Base-by-base conservation (phyloP, 2,113 vertebrate species). In the Gymnarchus niloticus region DNA sequence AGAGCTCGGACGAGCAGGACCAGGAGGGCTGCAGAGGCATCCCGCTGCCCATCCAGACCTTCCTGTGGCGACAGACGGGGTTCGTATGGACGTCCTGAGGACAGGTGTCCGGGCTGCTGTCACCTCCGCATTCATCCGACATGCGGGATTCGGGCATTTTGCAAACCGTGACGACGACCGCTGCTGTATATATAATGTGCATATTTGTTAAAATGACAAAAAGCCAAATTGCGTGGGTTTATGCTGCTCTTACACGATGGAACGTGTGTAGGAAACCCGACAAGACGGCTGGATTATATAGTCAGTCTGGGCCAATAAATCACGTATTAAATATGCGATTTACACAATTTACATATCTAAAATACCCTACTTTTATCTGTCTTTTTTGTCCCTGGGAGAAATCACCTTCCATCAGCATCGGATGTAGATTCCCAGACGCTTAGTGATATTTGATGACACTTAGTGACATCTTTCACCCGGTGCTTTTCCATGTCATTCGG, bases 21-120 rank as follows among this genome's bases (percentile, higher is more conserved):
- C 96, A 95, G 91, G 97, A 98, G 90, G 94, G 96, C 89, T 95
- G 96, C 90, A 95, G 97, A 77, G 98, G 98, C 84, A 95, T 99
- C 89, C 98, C 98, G 44, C 96, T 99, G 84, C 97, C 98, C 81
- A 99, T 99, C 92, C 98, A 99, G 95, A 99, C 97, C 94, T 99
- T 99, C 93, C 91, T 99, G 0, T 99, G 98, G 98, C 95, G 98
- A 90, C 98, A 99, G 84, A 99, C 98, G 93, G 99, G 98, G 98
- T 99, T 90, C 91, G 97, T 91, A 33, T 69, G 84, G 86, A 56
- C 41, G 33, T 52, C 56, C 82, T 54, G 61, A 89, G 86, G 86
- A 89, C 85, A 89, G 88, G 90, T 88, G 85, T 90, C 88, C 87
- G 83, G 33, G 41, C n/a, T 52, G 12, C 12, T 52, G n/a, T 21